A percentile compares a stretch with the other conserved stretches of the same genome.
Evolutionary conservation across 2,113 vertebrate species (phyloP).

Genomic region (Perca fluviatilis): DNA sequence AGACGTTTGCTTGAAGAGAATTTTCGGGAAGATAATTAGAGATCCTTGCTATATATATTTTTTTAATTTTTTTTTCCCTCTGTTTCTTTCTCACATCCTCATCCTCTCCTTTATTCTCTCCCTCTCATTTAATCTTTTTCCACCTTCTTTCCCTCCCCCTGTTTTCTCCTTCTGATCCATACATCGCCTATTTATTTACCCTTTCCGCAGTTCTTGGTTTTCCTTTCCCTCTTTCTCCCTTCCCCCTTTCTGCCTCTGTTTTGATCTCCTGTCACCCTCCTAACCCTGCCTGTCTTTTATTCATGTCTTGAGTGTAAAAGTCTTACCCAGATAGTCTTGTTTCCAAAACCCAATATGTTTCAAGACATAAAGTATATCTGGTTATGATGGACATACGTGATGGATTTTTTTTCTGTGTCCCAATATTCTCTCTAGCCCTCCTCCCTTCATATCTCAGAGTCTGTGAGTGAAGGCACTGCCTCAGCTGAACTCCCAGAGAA

Average conservation of each 20-base stretch:
- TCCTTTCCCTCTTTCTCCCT: not conserved
- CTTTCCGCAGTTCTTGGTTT: not conserved
- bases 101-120: not conserved
- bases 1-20: not conserved
- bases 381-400: not conserved
- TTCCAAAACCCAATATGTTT: not conserved
- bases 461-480: slow-evolving; percentile 10
- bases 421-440: not conserved
- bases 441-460: not conserved
- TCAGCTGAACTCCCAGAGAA: slow-evolving; percentile 11
- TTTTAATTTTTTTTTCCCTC: not conserved
- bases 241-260: not conserved
- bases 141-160: not conserved
- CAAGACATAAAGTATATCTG: not conserved
- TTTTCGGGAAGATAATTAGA: not conserved
- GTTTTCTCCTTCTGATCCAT: not conserved
- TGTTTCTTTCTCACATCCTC: not conserved
- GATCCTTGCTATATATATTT: not conserved
- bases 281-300: not conserved
- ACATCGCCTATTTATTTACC: not conserved
- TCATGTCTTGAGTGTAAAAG: not conserved
- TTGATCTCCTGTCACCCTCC: not conserved
- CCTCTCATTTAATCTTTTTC: not conserved
- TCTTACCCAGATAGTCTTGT: not conserved
- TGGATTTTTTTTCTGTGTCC: not conserved